Percentiles rank a stretch among this genome's conserved stretches.
Conservation (phyloP, 2,113 vertebrate genomes). For the Morone saxatilis region DNA sequence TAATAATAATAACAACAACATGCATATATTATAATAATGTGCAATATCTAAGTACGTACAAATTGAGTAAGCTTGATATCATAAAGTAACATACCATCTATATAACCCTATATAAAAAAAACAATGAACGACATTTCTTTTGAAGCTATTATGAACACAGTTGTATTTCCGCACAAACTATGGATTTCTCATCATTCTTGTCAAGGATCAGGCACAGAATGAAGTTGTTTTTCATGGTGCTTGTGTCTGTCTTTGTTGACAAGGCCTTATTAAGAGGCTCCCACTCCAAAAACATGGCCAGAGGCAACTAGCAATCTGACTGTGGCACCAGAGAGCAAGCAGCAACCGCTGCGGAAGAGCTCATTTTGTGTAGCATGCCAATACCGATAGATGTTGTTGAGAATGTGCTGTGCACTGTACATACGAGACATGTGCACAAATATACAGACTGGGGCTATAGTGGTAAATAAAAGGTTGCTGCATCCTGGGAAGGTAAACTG, state of each 20-base stretch:
- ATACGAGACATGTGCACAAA: conserved; percentile 22
- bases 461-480: conserved; percentile 46
- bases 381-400: conserved; percentile 38
- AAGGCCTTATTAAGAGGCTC: conserved; percentile 72
- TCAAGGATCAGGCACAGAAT: conserved; percentile 45
- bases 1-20: no score
- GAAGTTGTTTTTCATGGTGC: conserved; percentile 54
- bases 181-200: conserved; percentile 11
- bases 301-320: conserved; percentile 63
- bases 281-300: conserved; percentile 62
- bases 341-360: conserved; percentile 15
- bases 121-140: background rate
- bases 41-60: background rate
- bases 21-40: background rate
- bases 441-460: conserved; percentile 7
- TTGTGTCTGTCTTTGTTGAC: conserved; percentile 75
- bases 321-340: conserved; percentile 37
- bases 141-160: conserved; percentile 6
- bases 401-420: conserved; percentile 16
- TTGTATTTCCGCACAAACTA: conserved; percentile 3
- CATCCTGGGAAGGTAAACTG: conserved; percentile 39
- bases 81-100: background rate
- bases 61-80: background rate
- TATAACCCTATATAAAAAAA: background rate
- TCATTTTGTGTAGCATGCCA: conserved; percentile 50